Base-by-base conservation (phyloP, 2,113 vertebrate species). In the Mustelus asterias region DNA sequence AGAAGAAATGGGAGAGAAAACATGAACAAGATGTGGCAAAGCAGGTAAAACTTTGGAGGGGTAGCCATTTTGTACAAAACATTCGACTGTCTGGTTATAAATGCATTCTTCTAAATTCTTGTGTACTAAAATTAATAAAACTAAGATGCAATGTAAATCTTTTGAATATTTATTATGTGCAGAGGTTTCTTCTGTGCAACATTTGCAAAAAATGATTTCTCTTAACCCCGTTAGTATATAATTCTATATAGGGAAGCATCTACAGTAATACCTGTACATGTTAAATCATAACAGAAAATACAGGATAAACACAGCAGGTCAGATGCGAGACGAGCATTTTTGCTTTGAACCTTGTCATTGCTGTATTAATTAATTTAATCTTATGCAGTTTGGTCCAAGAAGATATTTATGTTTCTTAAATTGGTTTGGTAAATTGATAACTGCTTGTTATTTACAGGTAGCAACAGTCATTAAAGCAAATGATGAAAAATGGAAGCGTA, bases 1-100 rank as follows among this genome's bases (percentile, higher is more conserved):
- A 96, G 96, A 98, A 98, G 95, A 98, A 98, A 95, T 99, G 99
- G 99, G 98, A 98, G 94, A 97, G 97, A 85, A 97, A 97, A 0
- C 97, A 98, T 33, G 97, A 97, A 96, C 88, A 96, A 85, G 92
- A 95, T 44, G 95, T 97, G 95, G 97, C 98, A 96, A 97, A 98
- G 92, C 97, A 97, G 97, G 99, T 99, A 97, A 0, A 63, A 63
- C 33, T 0, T 58, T 96, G 60, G 22, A 72, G 24, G 1, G 11
- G 11, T 26, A 94, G 88, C 11, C 63, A 29, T 94, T 72, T 94
- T 94, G 22, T 69, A 24, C 26, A 70, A 63, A 93, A 37, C 29
- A 14, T 65, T 48, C 1, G 41, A 33, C 37, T 95, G 14, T 70
- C 48, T 70, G 2, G 24, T 22, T 94, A 63, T 65, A 65, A 65